Conservation (phyloP, 2,888 invertebrate species). For the Epirrhoe tristata region DNA sequence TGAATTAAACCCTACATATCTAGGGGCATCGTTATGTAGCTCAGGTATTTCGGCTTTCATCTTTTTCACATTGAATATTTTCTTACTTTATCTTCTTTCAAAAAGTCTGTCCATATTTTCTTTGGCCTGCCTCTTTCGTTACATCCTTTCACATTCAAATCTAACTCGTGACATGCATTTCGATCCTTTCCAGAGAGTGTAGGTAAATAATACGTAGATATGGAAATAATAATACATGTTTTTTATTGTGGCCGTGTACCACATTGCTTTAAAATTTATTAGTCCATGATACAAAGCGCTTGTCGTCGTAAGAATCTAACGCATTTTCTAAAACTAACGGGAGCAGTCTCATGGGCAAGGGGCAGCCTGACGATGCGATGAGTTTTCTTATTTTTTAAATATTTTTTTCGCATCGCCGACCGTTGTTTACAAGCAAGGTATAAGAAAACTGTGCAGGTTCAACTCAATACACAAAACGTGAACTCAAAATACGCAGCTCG, state of each 20-base stretch:
- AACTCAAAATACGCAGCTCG: conserved; percentile 77
- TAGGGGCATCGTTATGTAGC: no score
- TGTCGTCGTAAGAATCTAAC: conserved; percentile 69
- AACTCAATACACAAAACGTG: conserved; percentile 78
- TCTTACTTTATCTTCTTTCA: no score
- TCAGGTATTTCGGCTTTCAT: no score
- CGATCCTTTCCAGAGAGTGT: no score
- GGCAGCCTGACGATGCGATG: conserved; percentile 72
- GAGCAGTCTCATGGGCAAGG: conserved; percentile 77
- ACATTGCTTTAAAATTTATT: conserved; percentile 77
- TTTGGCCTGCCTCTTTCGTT: no score
- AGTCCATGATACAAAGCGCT: conserved; percentile 70
- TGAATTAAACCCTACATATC: no score
- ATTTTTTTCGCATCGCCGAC: conserved; percentile 70
- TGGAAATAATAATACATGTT: conserved; percentile 21
- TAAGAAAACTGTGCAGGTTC: conserved; percentile 83
- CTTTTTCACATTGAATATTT: no score
- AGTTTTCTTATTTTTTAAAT: conserved; percentile 63
- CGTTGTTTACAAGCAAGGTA: conserved; percentile 66
- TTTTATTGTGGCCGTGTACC: conserved; percentile 67
- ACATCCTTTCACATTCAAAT: no score
- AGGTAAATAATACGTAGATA: neutral
- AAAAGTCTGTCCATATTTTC: no score
- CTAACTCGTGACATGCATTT: no score
- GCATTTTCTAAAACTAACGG: conserved; percentile 69